phyloP scores from a whole-genome alignment of 2,797 vertebrate genomes.

The Glyptemys insculpta region DNA sequence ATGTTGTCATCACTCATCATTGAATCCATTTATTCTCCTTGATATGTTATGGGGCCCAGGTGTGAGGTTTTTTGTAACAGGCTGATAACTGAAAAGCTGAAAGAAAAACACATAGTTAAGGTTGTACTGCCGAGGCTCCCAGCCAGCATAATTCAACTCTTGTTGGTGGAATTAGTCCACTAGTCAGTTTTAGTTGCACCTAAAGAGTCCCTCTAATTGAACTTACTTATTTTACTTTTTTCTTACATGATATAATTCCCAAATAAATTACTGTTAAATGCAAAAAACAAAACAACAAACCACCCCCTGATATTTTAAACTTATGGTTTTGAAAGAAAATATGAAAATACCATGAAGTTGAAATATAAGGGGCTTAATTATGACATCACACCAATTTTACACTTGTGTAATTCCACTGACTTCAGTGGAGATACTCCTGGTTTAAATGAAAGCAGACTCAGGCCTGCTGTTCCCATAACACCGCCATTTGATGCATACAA shows the following conservation, averaged over 20 bases:
- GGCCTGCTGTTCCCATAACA: not conserved
- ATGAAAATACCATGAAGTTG: not conserved
- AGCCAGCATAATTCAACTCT: fast-evolving
- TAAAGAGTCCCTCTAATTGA: constrained; percentile 25
- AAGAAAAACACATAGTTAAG: not conserved
- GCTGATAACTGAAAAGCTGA: not conserved
- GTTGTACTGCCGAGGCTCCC: not conserved
- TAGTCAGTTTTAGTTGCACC: not conserved
- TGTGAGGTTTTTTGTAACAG: not conserved
- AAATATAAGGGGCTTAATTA: not conserved
- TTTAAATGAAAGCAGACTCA: not conserved
- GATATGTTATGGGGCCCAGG: not conserved
- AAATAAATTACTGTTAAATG: not conserved
- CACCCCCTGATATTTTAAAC: fast-evolving
- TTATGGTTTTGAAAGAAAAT: not conserved
- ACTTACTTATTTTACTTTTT: not conserved
- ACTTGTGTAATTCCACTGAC: not conserved
- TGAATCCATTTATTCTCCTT: fast-evolving
- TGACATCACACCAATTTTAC: fast-evolving
- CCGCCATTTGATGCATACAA: not conserved
- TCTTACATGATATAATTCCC: not conserved
- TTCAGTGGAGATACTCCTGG: not conserved
- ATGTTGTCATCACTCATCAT: not conserved
- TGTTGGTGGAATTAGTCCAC: fast-evolving
- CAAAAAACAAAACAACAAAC: not conserved